Base-by-base conservation (phyloP, 2,113 vertebrate genomes). In the Dissostichus mawsoni region DNA sequence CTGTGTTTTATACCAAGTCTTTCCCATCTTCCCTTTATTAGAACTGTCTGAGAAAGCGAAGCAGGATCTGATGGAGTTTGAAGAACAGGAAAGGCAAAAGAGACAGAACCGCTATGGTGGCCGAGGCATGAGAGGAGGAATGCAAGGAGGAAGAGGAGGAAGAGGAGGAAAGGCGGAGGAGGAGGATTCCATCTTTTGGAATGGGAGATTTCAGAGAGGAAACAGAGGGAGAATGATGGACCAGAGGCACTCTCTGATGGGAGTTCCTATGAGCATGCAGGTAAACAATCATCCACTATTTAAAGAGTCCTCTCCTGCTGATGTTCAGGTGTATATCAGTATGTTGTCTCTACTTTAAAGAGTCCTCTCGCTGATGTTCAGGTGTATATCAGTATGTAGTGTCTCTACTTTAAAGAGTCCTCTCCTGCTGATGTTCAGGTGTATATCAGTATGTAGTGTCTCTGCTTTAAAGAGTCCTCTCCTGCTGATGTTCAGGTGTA, bases 21-120 rank as follows among this genome's bases (percentile, higher is more conserved):
- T 59, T 57, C 51, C 3, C 1, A 48, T 70, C 11, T 16, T 11
- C 4, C 0, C 66, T 1, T 71, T 81, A 69, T 84, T 83, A 99
- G 98, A 99, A 78, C 96, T 99, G 78, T 99, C 98, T 5, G 98
- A 98, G 55, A 97, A 98, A 91, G 98, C 98, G 80, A 99, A 99
- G 85, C 97, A 96, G 17, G 96, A 98, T 0, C 82, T 99, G 81
- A 94, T 95, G 69, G 96, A 97, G 79, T 98, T 98, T 62, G 98
- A 99, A 84, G 97, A 98, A 78, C 93, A 96, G 78, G 97, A 99
- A 61, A 95, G 97, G 1, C 96, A 97, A 81, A 96, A 96, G 17
- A 97, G 95, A 76, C 96, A 97, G 81, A 96, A 96, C 0, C 96
- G 96, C 0, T 97, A 96, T 0, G 95, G 96, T 36, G 94, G 93